Conservation (phyloP, 2,888 invertebrate species). For the Panorpa germanica region DNA sequence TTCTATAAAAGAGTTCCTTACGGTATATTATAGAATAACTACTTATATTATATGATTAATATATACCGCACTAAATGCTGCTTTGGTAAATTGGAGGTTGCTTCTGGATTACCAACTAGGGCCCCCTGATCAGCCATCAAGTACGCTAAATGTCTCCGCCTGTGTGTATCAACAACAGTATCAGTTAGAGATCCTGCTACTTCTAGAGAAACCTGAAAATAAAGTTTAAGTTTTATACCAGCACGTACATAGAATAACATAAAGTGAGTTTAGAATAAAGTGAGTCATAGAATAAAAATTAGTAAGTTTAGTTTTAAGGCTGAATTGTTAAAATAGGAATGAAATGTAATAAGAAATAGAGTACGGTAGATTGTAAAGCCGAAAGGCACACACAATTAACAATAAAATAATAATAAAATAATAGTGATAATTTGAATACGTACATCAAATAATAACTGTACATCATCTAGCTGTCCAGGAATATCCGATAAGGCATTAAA, state of each 20-base stretch:
- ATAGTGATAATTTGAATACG: conserved; percentile 22
- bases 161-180: conserved; percentile 70
- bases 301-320: too few species aligned
- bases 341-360: too few species aligned
- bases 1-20: not conserved
- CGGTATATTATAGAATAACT: too few species aligned
- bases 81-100: conserved; percentile 79
- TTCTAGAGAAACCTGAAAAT: conserved; percentile 38
- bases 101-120: conserved; percentile 77
- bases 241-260: too few species aligned
- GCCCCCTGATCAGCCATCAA: conserved; percentile 94
- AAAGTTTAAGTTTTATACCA: conserved; percentile 7
- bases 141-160: conserved; percentile 83
- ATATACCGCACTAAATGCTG: conserved; percentile 59
- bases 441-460: conserved; percentile 68
- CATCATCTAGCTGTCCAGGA: conserved; percentile 85
- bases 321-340: too few species aligned
- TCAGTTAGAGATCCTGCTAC: conserved; percentile 71
- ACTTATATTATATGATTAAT: not conserved
- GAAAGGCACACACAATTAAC: too few species aligned
- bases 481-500: conserved; percentile 94
- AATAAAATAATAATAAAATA: too few species aligned
- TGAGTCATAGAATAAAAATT: too few species aligned
- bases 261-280: conserved; percentile 8
- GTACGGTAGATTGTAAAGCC: too few species aligned